Evolutionary conservation across 92 coral and sea anemone genomes (phyloP).

Genomic region (Porites divaricata): DNA sequence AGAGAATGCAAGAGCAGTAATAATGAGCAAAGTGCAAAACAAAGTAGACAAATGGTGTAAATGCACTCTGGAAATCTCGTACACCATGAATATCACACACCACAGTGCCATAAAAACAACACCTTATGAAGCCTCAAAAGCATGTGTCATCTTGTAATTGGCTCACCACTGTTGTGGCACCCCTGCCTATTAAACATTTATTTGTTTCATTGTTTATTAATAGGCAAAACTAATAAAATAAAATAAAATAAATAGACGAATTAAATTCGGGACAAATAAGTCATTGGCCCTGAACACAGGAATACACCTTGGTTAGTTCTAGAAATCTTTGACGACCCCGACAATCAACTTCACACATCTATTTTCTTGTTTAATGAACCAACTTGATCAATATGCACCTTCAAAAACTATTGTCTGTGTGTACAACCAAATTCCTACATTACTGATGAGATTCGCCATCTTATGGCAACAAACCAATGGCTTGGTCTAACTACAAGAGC

Average conservation of each 20-base stretch:
- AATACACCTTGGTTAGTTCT: slow-evolving; percentile 31
- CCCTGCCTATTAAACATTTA: no score
- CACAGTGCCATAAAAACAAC: slow-evolving; percentile 38
- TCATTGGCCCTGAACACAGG: no score
- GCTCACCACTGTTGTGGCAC: no score
- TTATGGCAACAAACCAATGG: slow-evolving; percentile 54
- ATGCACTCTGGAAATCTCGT: slow-evolving; percentile 36
- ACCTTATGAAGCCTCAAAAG: slow-evolving; percentile 56
- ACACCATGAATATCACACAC: slow-evolving; percentile 24
- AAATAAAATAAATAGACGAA: no score
- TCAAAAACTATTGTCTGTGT: slow-evolving; percentile 26
- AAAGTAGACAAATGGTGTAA: slow-evolving; percentile 41
- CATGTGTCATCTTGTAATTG: no score
- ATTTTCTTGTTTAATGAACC: slow-evolving; percentile 28
- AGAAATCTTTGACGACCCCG: slow-evolving; percentile 26
- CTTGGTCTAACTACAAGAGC: slow-evolving; percentile 48
- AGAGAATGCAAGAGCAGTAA: slow-evolving; percentile 31
- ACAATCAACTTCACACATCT: slow-evolving; percentile 18
- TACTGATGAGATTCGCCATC: slow-evolving; percentile 29
- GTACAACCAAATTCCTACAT: slow-evolving; percentile 45
- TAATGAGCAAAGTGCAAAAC: slow-evolving; percentile 30
- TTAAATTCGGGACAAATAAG: no score
- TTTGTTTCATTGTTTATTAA: no score
- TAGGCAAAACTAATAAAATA: no score
- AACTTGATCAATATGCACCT: slow-evolving; percentile 45